Base-by-base conservation (phyloP, 2,888 invertebrate species). In the Tanytarsus gracilentus region DNA sequence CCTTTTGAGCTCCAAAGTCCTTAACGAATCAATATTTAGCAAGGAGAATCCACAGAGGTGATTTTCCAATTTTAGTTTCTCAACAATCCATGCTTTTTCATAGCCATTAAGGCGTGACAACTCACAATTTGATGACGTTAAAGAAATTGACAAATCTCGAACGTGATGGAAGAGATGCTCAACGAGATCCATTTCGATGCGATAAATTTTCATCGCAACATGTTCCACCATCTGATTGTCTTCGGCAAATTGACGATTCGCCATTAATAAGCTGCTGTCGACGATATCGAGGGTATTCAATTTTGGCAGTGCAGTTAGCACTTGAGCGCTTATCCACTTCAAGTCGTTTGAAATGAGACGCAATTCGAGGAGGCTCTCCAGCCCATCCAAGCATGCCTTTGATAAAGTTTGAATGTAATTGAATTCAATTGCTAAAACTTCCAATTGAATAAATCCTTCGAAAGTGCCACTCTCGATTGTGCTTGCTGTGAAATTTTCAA, bases 111-210 rank as follows among this genome's bases (percentile, higher is more conserved):
- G 25, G 21, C 26, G 16, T 11, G 26, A 8, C 16, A 21, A 23
- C n/a, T 55, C 33, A 14, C 40, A 55, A n/a, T n/a, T n/a, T n/a
- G n/a, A n/a, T n/a, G n/a, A n/a, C n/a, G 11, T 55, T 7, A 40
- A 14, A 27, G 55, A 55, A 55, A 55, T 55, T 55, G 55, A 55
- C 40, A 55, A 39, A 55, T 55, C 25, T 39, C 16, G 40, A 16
- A 26, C 36, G 33, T 55, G 55, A 25, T n/a, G 14, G 27, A 40
- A 40, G 26, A 55, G 55, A 55, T 55, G 55, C 9, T 55, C 55
- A 11, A 55, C 21, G n/a, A 55, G 55, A 55, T 55, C 55, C 55
- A 55, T 39, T 55, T 55, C 39, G 14, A 55, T 39, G 40, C 27
- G 14, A 55, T 55, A 55, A 55, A 55, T 55, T 25, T 55, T 27